Evolutionary conservation across 1,140 invertebrate species (phyloP).

Genomic region (Drosophila mauritiana): DNA sequence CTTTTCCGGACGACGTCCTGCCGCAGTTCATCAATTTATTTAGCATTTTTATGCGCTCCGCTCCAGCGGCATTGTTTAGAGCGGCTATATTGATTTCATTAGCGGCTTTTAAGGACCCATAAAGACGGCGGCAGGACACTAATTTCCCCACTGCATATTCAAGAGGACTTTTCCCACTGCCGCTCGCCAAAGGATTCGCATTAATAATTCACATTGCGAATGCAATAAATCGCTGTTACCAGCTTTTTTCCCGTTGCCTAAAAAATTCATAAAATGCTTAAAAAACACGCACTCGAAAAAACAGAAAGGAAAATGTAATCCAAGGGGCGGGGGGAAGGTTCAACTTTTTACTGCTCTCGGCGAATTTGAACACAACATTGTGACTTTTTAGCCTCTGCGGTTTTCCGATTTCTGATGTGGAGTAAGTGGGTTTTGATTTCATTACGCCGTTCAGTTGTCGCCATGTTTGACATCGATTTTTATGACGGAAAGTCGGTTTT

Average conservation of each 20-base stretch:
- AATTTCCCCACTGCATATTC: slow-evolving; percentile 34
- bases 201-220: slow-evolving; percentile 31
- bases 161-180: not conserved
- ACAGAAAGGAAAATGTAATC: not conserved
- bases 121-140: slow-evolving; percentile 34
- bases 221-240: slow-evolving; percentile 43
- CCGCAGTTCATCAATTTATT: slow-evolving; percentile 78
- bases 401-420: slow-evolving; percentile 8
- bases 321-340: slow-evolving; percentile 7
- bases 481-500: slow-evolving; percentile 1
- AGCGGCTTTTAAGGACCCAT: slow-evolving; percentile 68
- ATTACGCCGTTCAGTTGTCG: slow-evolving; percentile 28
- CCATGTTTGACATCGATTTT: slow-evolving; percentile 37
- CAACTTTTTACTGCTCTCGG: slow-evolving; percentile 40
- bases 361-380: slow-evolving; percentile 45
- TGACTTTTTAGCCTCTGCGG: slow-evolving; percentile 46
- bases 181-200: slow-evolving; percentile 26
- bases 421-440: slow-evolving; percentile 49
- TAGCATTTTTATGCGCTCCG: slow-evolving; percentile 69
- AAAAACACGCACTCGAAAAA: slow-evolving; percentile 1
- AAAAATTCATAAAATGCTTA: slow-evolving; percentile 32
- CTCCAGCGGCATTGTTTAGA: slow-evolving; percentile 58
- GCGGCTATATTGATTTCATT: slow-evolving; percentile 73
- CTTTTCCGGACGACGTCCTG: slow-evolving; percentile 44
- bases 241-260: slow-evolving; percentile 1